Percentiles rank a stretch among this genome's conserved stretches.
Evolutionary conservation across 2,113 vertebrate species (phyloP).

Genomic region (human (Homo sapiens)): GRCh38 chr14:59812001-59812500

Average conservation of each 20-base stretch:
- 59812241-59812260: not conserved
- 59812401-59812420: not conserved
- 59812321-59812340: constrained; percentile 31
- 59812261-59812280: not conserved
- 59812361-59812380: not conserved
- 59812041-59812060: not conserved
- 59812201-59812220: not conserved
- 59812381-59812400: not conserved
- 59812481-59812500: not conserved
- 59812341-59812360: not conserved
- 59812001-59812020: not conserved
- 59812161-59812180: not conserved
- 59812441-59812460: not conserved
- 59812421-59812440: not conserved
- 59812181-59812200: not conserved
- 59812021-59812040: too few species aligned
- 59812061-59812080: not conserved
- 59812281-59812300: not conserved
- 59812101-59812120: not conserved
- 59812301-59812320: not conserved
- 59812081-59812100: not conserved
- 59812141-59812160: not conserved
- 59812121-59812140: not conserved
- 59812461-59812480: not conserved
- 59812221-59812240: not conserved